These are phyloP conservation scores for Dunckerocampus dactyliophorus DNA, from an alignment of 2,113 vertebrate species.

Conservation along the genomic window DNA sequence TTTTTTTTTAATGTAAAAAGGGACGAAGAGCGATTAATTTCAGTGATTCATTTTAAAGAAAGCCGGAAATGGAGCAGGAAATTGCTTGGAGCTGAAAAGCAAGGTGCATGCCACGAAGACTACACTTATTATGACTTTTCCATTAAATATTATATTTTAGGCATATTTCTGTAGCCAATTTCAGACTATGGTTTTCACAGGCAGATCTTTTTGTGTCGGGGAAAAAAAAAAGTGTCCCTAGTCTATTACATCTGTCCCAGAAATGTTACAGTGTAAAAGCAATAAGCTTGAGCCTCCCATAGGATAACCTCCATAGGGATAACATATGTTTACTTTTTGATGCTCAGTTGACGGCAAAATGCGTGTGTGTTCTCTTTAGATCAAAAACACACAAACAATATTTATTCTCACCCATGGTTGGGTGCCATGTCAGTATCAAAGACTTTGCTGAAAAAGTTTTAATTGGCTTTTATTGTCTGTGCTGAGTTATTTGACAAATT, in stretches of 20 bases:
- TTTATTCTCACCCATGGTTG: constrained; percentile 29
- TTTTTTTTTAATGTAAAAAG: background rate
- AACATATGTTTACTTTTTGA: constrained; percentile 65
- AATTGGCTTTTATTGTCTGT: constrained; percentile 47
- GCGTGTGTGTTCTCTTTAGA: constrained; percentile 33
- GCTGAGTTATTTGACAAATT: constrained; percentile 16
- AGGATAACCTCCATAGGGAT: constrained; percentile 61
- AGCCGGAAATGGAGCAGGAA: constrained; percentile 15
- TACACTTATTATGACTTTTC: background rate
- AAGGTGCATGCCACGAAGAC: background rate
- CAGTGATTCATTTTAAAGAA: constrained; percentile 27
- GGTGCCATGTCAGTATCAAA: constrained; percentile 27
- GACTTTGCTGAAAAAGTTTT: constrained; percentile 47
- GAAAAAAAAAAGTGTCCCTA: constrained; percentile 46
- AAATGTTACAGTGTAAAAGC: constrained; percentile 50
- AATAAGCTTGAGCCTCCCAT: constrained; percentile 59
- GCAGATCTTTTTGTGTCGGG: constrained; percentile 34
- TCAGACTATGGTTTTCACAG: constrained; percentile 23
- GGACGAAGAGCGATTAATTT: background rate
- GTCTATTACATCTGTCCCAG: constrained; percentile 48
- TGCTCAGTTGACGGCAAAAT: constrained; percentile 35
- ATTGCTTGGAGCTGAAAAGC: constrained; percentile 24
- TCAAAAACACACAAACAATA: constrained; percentile 23
- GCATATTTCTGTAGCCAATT: constrained; percentile 42
- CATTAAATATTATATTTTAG: background rate